Conservation (phyloP, 2,797 vertebrate species). For the Malacoraja senta region DNA sequence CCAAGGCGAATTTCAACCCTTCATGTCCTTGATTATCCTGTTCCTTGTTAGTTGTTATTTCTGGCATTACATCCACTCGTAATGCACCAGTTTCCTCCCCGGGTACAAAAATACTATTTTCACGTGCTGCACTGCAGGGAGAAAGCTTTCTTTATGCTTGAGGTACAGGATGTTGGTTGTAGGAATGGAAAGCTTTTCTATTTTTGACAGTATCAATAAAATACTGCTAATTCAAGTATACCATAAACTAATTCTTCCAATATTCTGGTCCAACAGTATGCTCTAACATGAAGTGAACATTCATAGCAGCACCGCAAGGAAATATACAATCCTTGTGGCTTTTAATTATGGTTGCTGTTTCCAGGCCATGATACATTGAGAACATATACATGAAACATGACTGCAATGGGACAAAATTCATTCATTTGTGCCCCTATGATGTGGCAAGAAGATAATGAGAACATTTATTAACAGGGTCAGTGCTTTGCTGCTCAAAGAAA, state of each 20-base stretch:
- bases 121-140: neutral
- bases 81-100: too few species aligned
- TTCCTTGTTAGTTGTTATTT: neutral
- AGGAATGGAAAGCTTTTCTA: neutral
- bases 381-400: neutral
- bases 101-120: neutral
- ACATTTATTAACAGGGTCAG: neutral
- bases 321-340: neutral
- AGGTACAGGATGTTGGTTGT: neutral
- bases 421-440: neutral
- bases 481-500: neutral
- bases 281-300: neutral
- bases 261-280: neutral
- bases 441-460: neutral
- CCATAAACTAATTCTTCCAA: neutral
- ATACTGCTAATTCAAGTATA: neutral
- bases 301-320: neutral
- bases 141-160: neutral
- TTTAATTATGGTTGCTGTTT: neutral
- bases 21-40: neutral
- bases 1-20: neutral
- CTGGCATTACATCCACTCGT: neutral
- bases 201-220: constrained; percentile 4
- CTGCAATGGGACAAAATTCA: neutral
- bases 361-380: neutral